A percentile compares a stretch with the other conserved stretches of the same genome.
Evolutionary conservation across 2,797 vertebrate genomes (phyloP).

Genomic region (Smutsia temminckii): DNA sequence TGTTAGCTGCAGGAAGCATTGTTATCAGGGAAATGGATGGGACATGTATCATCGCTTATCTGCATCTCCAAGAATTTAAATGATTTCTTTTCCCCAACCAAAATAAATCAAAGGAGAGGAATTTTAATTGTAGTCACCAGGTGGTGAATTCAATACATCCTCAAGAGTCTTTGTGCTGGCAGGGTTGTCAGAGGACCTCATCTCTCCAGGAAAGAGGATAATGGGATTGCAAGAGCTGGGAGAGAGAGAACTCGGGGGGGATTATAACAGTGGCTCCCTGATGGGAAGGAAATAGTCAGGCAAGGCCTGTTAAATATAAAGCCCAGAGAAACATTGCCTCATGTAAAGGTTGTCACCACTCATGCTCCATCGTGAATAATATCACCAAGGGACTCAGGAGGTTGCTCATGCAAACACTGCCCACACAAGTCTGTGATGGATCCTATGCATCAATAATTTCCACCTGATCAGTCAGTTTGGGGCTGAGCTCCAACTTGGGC

Average conservation of each 20-base stretch:
- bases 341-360: not conserved
- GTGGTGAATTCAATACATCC: constrained; percentile 63
- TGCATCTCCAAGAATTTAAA: constrained; percentile 70
- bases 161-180: not conserved
- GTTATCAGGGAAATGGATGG: constrained; percentile 65
- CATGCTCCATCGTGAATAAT: not conserved
- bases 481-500: not conserved
- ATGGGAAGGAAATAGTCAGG: constrained; percentile 26
- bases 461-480: not conserved
- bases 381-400: not conserved
- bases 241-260: constrained; percentile 28
- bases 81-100: constrained; percentile 63
- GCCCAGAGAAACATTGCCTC: not conserved
- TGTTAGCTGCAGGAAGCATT: constrained; percentile 55
- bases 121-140: constrained; percentile 72
- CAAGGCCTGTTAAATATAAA: constrained; percentile 44
- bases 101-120: constrained; percentile 75
- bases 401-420: not conserved
- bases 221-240: constrained; percentile 21
- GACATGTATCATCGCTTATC: constrained; percentile 70
- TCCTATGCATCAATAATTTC: not conserved
- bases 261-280: constrained; percentile 1
- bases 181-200: not conserved
- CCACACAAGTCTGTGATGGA: not conserved
- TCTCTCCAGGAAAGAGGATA: constrained; percentile 60